Percentiles rank a stretch among this genome's conserved stretches.
These are phyloP conservation scores for Palythoa grandis DNA, from an alignment of 92 coral and sea anemone genomes.

Conservation along the genomic window DNA sequence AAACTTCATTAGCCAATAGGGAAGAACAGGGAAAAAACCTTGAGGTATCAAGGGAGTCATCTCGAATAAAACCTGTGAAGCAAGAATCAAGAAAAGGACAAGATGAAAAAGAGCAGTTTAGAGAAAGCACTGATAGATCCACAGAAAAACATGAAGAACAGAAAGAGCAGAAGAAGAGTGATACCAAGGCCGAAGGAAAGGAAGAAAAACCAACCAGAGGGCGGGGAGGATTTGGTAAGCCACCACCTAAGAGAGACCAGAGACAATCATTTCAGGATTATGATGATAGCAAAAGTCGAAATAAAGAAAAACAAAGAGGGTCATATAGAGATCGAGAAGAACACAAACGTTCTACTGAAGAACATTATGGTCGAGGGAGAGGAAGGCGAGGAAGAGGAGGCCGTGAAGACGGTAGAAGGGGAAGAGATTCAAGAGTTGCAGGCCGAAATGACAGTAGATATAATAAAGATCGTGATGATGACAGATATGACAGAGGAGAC, in stretches of 20 bases:
- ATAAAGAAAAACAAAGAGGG: slow-evolving; percentile 2
- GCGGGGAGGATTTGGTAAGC: slow-evolving; percentile 67
- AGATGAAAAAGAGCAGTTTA: not conserved
- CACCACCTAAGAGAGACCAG: slow-evolving; percentile 42
- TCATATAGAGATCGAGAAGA: slow-evolving; percentile 30
- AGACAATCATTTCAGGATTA: slow-evolving; percentile 26
- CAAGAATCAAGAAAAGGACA: slow-evolving; percentile 19
- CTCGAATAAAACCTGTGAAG: slow-evolving; percentile 22
- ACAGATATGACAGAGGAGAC: slow-evolving; percentile 46
- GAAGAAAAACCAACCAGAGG: slow-evolving; percentile 55
- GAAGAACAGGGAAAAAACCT: slow-evolving; percentile 24
- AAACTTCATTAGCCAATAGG: not conserved
- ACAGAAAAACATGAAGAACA: slow-evolving; percentile 29
- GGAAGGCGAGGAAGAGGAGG: slow-evolving; percentile 41
- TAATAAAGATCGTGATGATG: slow-evolving; percentile 49
- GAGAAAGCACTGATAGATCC: slow-evolving; percentile 6
- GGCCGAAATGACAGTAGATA: slow-evolving; percentile 34
- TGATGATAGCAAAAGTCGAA: not conserved
- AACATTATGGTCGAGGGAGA: slow-evolving; percentile 28
- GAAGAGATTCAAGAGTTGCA: slow-evolving; percentile 34
- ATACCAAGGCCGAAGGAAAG: slow-evolving; percentile 41
- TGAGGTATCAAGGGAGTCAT: slow-evolving; percentile 1
- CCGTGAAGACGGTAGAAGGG: slow-evolving; percentile 39
- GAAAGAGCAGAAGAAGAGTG: slow-evolving; percentile 28
- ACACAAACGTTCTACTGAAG: slow-evolving; percentile 22